Base-by-base conservation (phyloP, 1,140 invertebrate genomes). In the Heterodera schachtii region DNA sequence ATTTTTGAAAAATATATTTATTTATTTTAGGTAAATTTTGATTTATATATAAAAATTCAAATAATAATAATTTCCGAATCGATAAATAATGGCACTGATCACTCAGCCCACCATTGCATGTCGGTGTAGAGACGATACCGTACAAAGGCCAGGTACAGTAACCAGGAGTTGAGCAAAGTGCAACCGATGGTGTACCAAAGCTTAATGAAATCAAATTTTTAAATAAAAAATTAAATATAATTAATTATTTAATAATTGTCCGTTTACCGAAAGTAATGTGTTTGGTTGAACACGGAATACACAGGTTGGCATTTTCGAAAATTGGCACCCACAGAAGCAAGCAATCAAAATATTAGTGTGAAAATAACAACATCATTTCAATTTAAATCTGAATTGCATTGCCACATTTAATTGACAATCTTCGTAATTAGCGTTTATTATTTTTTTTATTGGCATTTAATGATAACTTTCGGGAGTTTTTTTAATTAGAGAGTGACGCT, bases 61-160 rank as follows among this genome's bases (percentile, higher is more conserved):
- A n/a, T n/a, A n/a, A n/a, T n/a, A n/a, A n/a, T n/a, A n/a, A n/a
- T n/a, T n/a, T n/a, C n/a, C n/a, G n/a, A n/a, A n/a, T n/a, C n/a
- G n/a, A n/a, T n/a, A n/a, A n/a, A n/a, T n/a, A n/a, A n/a, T n/a
- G n/a, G n/a, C n/a, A n/a, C n/a, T n/a, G n/a, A n/a, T n/a, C n/a
- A n/a, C n/a, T n/a, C n/a, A n/a, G n/a, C n/a, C n/a, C 19, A 60
- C 88, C 88, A 89, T 83, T 89, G 89, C 21, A 89, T 87, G 52
- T 89, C 89, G 47, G 82, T 87, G 71, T 89, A 89, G 8, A 89
- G 80, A 47, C 82, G 82, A 74, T 89, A 89, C 43, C 88, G 84
- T 78, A 87, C 84, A 74, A 89, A 86, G 60, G 86, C 88, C 60
- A 89, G 70, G 74, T 88, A 89, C 41, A 90, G 79, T 13, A 89